These are phyloP conservation scores for Hemicentrotus pulcherrimus DNA, from an alignment of 35 echinoderm and acorn worm genomes.

Conservation along the genomic window DNA sequence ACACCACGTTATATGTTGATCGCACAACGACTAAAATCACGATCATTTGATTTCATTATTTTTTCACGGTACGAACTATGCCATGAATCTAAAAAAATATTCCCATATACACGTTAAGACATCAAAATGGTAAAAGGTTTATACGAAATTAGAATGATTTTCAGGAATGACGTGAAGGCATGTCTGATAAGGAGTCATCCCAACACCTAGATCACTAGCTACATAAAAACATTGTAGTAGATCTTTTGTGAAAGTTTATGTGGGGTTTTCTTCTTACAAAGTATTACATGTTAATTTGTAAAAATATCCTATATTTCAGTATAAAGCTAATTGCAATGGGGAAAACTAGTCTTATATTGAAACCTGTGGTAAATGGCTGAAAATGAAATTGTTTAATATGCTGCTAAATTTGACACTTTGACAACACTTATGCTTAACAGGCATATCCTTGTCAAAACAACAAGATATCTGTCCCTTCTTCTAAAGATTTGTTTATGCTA, in stretches of 20 bases:
- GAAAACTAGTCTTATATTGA: background rate
- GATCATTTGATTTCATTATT: no score
- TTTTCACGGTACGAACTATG: no score
- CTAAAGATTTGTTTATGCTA: background rate
- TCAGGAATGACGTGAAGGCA: background rate
- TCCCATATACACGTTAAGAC: no score
- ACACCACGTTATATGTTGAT: background rate
- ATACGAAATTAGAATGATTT: background rate
- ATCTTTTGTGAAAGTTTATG: background rate
- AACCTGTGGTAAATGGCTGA: background rate
- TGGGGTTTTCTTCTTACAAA: background rate
- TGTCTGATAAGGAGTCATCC: background rate
- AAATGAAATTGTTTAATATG: background rate
- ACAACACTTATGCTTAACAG: background rate
- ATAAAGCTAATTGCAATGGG: background rate
- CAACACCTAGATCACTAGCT: no score
- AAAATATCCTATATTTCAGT: background rate
- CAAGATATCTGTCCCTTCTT: background rate
- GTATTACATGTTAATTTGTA: background rate
- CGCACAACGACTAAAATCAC: no score
- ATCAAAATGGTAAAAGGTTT: background rate
- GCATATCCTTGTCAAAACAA: background rate
- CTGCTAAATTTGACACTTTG: background rate
- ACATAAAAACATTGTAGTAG: no score
- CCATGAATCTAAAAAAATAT: no score